Evolutionary conservation across 2,113 vertebrate species (phyloP).

Genomic region (Takifugu bimaculatus): DNA sequence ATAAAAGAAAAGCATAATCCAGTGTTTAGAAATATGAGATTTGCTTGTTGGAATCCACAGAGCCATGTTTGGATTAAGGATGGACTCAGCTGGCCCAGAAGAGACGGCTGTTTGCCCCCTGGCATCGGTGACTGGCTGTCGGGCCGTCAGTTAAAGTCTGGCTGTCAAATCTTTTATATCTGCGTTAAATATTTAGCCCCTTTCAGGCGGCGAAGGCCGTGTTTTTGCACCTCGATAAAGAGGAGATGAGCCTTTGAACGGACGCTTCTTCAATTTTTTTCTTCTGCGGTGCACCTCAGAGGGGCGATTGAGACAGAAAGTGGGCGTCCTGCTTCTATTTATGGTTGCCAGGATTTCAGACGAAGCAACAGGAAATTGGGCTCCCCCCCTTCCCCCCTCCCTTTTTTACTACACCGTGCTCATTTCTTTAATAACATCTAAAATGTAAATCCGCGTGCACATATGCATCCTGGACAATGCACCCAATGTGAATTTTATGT

Average conservation of each 20-base stretch:
- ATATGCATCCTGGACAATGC: slow-evolving; percentile 65
- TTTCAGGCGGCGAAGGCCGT: too few relatives aligned
- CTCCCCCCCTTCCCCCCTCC: slow-evolving; percentile 35
- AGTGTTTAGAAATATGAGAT: slow-evolving; percentile 88
- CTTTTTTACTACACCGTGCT: slow-evolving; percentile 57
- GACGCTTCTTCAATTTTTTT: slow-evolving; percentile 12
- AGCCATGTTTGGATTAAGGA: slow-evolving; percentile 74
- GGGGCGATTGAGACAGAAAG: slow-evolving; percentile 10
- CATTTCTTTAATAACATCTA: slow-evolving; percentile 83
- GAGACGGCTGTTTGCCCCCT: slow-evolving; percentile 20
- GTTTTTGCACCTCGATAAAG: too few relatives aligned
- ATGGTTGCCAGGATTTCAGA: slow-evolving; percentile 73
- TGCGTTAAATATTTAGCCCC: background rate
- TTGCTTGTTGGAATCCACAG: slow-evolving; percentile 81
- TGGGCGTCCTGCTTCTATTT: slow-evolving; percentile 72
- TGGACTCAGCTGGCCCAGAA: slow-evolving; percentile 34
- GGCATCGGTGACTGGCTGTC: slow-evolving; percentile 27
- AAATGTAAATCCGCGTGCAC: slow-evolving; percentile 79
- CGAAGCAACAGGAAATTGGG: slow-evolving; percentile 69
- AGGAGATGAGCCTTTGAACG: slow-evolving; percentile 2
- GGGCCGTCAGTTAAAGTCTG: background rate
- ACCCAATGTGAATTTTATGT: slow-evolving; percentile 78
- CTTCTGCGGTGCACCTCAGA: slow-evolving; percentile 2
- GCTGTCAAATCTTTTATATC: background rate
- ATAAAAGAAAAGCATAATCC: slow-evolving; percentile 89